A percentile compares a stretch with the other conserved stretches of the same genome.
phyloP scores from a whole-genome alignment of 2,888 invertebrate species.

The Coenonympha arcania region DNA sequence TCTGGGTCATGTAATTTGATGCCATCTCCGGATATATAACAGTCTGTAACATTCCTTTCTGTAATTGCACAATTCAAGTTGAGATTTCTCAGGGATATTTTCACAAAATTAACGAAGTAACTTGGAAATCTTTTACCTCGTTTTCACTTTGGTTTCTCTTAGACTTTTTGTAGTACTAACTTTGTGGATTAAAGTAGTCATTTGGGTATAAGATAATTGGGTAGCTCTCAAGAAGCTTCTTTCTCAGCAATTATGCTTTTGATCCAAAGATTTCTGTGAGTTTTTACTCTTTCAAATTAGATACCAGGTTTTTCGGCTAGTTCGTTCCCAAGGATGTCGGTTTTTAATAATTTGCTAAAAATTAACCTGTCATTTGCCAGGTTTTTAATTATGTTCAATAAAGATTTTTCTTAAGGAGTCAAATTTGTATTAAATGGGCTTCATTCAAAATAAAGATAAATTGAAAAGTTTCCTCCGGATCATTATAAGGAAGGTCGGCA shows the following conservation, averaged over 20 bases:
- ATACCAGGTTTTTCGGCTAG: too few relatives aligned
- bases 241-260: not conserved
- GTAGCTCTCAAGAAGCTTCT: not conserved
- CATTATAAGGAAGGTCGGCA: not conserved
- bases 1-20: not conserved
- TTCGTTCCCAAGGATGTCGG: too few relatives aligned
- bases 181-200: not conserved
- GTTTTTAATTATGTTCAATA: too few relatives aligned
- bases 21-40: not conserved
- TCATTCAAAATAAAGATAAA: conserved; percentile 1
- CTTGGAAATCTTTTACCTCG: not conserved
- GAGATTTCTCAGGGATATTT: not conserved
- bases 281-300: too few relatives aligned
- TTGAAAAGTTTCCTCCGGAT: not conserved
- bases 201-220: not conserved
- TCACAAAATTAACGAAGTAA: not conserved
- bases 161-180: not conserved
- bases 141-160: not conserved
- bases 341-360: too few relatives aligned
- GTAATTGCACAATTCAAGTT: not conserved
- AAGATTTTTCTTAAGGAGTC: too few relatives aligned
- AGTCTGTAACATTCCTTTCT: not conserved
- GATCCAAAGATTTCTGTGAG: not conserved
- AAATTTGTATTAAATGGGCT: too few relatives aligned
- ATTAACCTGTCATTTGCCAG: too few relatives aligned